Percentiles rank a stretch among this genome's conserved stretches.
phyloP scores from a whole-genome alignment of 1,140 invertebrate genomes.

The Drosophila nigrodunni region DNA sequence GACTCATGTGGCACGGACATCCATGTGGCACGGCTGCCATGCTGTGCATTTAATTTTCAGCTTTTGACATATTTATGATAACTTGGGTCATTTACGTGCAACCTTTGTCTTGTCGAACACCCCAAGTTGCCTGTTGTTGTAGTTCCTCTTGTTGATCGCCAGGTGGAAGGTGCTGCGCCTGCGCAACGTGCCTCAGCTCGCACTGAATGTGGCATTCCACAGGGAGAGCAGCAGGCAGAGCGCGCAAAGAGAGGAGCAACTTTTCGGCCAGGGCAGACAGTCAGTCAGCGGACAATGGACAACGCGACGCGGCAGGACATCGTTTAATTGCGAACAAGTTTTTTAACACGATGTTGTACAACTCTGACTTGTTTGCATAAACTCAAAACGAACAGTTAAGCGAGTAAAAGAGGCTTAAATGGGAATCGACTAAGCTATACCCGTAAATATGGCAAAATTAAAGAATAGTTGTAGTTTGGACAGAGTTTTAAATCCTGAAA shows the following conservation, averaged over 20 bases:
- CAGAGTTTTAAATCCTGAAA: no score
- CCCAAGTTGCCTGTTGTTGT: constrained; percentile 26
- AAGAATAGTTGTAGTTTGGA: no score
- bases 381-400: constrained; percentile 16
- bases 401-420: neutral
- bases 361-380: constrained; percentile 78
- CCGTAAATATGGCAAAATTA: no score
- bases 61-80: constrained; percentile 85
- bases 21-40: constrained; percentile 33
- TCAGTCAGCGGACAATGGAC: constrained; percentile 58
- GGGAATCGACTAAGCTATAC: no score
- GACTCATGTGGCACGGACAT: constrained; percentile 30
- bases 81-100: constrained; percentile 84
- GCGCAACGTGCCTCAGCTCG: constrained; percentile 44
- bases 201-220: constrained; percentile 44
- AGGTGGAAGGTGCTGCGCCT: constrained; percentile 73
- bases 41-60: constrained; percentile 83
- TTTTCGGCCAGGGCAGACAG: constrained; percentile 56
- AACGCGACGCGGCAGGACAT: constrained; percentile 77
- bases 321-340: constrained; percentile 85
- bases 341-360: constrained; percentile 84
- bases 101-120: constrained; percentile 76
- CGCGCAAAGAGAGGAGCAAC: constrained; percentile 3
- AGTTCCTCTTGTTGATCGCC: constrained; percentile 57
- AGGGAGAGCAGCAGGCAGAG: neutral